Evolutionary conservation across 2,113 vertebrate genomes (phyloP).

Genomic region (Zosterops borbonicus): DNA sequence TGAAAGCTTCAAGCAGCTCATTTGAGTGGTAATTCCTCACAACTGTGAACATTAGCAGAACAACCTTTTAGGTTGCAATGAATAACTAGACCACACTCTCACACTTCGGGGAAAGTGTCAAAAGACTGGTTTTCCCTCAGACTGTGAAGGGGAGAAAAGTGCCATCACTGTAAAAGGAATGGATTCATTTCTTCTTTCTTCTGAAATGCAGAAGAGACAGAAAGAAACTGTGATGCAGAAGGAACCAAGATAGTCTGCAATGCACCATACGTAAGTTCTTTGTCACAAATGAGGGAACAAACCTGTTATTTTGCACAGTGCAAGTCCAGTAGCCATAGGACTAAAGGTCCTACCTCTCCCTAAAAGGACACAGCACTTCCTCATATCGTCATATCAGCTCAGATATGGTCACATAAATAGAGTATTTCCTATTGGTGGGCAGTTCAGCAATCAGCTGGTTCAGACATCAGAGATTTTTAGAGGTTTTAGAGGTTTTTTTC

Average conservation of each 20-base stretch:
- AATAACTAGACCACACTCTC: not conserved
- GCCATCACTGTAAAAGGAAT: not conserved
- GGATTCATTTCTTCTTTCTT: not conserved
- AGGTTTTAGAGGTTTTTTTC: not conserved
- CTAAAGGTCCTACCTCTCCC: not conserved
- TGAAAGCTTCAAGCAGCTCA: not conserved
- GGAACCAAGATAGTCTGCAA: not conserved
- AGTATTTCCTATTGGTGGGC: not conserved
- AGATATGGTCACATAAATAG: not conserved
- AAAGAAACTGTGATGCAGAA: not conserved
- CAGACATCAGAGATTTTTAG: not conserved
- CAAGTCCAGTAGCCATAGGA: not conserved
- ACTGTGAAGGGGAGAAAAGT: not conserved
- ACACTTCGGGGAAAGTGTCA: not conserved
- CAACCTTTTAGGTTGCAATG: not conserved
- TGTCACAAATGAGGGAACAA: not conserved
- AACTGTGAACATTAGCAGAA: not conserved
- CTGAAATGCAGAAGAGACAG: not conserved
- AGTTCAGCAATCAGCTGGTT: not conserved
- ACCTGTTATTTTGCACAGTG: not conserved
- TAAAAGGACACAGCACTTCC: not conserved
- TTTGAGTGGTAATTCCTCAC: not conserved
- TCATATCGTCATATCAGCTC: not conserved
- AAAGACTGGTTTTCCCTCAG: not conserved
- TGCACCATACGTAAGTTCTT: fast-evolving